Evolutionary conservation across 2,797 vertebrate species (phyloP), one percentile per base, ranked within the genome.

Genomic region (Meda fulgida): DNA sequence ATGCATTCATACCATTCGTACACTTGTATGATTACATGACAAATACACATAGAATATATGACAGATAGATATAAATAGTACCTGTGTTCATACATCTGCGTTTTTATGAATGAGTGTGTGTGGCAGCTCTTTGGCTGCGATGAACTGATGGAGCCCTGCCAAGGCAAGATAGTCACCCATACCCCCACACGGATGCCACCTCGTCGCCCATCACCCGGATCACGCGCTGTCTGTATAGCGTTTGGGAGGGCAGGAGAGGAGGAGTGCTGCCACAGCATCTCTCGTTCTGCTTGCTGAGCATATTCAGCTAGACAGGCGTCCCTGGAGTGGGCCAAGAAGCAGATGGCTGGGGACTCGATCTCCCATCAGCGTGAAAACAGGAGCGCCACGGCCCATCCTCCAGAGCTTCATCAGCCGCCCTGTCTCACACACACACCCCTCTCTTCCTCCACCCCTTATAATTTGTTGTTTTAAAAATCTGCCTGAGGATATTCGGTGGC

Each of bases 141-240:
- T 1, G 19, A 78, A 65, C 58, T 31, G n/a, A 79, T 87, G 93
- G 93, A 91, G 87, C 86, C 40, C 83, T 90, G 92, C 92, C 92
- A 91, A 89, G 87, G 90, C 92, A 93, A 95, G 93, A 93, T 93
- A 93, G 92, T 91, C 91, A 93, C 67, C 77, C 69, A 51, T 26
- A 55, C 71, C 80, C 60, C 18, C 40, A 72, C 73, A 71, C 14
- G 40, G 10, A 71, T 72, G 80, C 75, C 46, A 69, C 82, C 26
- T 53, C 26, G 29, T 36, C 66, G 8, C 71, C 40, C 40, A 26
- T 83, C 81, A 66, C 53, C 38, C 13, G 3, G 51, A 76, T 43
- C 73, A 70, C 2, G 18, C 40, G 36, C 26, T 69, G 72, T 65
- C 55, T 81, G 77, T 70, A 65, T 65, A 80, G 55, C 0, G 7